Evolutionary conservation across 2,888 invertebrate species (phyloP).

Genomic region (Chymomyza fuscimana): DNA sequence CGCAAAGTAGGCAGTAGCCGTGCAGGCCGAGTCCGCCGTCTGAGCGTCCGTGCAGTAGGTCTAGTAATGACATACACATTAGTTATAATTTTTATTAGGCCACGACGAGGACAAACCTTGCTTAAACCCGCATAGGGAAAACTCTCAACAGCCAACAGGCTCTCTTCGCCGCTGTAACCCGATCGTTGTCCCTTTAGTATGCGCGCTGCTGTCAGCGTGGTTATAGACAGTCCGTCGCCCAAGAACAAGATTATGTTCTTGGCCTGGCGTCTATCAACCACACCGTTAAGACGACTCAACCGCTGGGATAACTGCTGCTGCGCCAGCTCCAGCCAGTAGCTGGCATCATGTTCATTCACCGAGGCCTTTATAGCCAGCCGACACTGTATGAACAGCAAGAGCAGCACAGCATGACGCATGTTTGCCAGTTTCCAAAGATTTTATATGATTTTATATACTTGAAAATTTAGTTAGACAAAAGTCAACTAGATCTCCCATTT

Average conservation of each 20-base stretch:
- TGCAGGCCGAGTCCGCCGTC: conserved; percentile 88
- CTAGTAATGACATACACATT: background rate
- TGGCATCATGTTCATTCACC: conserved; percentile 37
- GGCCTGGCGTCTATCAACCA: conserved; percentile 50
- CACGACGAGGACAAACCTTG: conserved; percentile 80
- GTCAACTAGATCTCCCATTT: no score
- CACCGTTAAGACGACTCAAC: conserved; percentile 28
- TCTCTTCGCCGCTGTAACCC: conserved; percentile 83
- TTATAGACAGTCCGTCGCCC: conserved; percentile 86
- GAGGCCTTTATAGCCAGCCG: conserved; percentile 3
- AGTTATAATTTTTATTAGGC: background rate
- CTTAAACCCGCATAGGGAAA: conserved; percentile 84
- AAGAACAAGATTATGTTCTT: conserved; percentile 75
- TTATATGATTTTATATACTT: no score
- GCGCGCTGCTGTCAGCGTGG: conserved; percentile 85
- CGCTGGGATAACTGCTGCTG: conserved; percentile 53
- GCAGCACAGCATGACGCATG: background rate
- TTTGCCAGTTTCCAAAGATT: background rate
- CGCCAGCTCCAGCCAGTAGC: conserved; percentile 60
- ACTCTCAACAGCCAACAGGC: conserved; percentile 82
- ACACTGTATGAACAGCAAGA: no score
- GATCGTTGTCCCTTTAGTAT: conserved; percentile 84
- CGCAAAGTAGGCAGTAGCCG: conserved; percentile 76
- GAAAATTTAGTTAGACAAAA: no score
- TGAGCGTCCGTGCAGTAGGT: conserved; percentile 57